A percentile compares a stretch with the other conserved stretches of the same genome.
These are phyloP conservation scores for Lampris megalopsis DNA, from an alignment of 2,113 vertebrate genomes.

Conservation along the genomic window DNA sequence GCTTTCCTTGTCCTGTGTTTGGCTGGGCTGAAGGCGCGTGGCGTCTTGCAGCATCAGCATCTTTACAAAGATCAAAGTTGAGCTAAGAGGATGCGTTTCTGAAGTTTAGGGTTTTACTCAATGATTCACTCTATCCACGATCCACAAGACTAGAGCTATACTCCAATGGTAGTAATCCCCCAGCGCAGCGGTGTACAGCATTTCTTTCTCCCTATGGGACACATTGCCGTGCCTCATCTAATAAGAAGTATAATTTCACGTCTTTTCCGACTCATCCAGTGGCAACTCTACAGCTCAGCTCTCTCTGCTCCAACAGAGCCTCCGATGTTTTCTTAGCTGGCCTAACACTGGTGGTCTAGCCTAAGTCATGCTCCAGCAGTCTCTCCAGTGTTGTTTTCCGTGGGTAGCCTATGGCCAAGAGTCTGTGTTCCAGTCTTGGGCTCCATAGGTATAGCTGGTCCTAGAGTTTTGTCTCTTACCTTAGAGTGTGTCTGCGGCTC, in stretches of 20 bases:
- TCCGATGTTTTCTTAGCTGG: conserved; percentile 13
- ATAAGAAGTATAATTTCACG: neutral
- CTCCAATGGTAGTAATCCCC: neutral
- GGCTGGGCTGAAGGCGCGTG: neutral
- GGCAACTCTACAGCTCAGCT: conserved; percentile 13
- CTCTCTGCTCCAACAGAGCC: conserved; percentile 7
- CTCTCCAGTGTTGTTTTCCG: conserved; percentile 20
- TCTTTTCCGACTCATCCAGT: neutral
- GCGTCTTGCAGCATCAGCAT: conserved; percentile 17
- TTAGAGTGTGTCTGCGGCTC: conserved; percentile 83
- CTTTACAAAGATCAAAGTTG: conserved; percentile 1
- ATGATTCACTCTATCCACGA: neutral
- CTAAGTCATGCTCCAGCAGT: conserved; percentile 29
- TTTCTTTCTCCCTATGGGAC: neutral
- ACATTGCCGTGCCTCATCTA: neutral
- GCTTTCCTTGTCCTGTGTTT: neutral
- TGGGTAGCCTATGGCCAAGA: conserved; percentile 11
- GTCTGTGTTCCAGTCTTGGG: conserved; percentile 23
- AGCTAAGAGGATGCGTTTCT: neutral
- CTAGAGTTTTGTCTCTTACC: conserved; percentile 73
- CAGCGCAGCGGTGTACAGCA: neutral
- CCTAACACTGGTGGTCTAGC: conserved; percentile 20
- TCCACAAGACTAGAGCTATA: neutral
- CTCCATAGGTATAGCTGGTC: conserved; percentile 38
- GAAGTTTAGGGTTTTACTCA: neutral